Base-by-base conservation (phyloP, 2,113 vertebrate species). In the Smithornis capensis region DNA sequence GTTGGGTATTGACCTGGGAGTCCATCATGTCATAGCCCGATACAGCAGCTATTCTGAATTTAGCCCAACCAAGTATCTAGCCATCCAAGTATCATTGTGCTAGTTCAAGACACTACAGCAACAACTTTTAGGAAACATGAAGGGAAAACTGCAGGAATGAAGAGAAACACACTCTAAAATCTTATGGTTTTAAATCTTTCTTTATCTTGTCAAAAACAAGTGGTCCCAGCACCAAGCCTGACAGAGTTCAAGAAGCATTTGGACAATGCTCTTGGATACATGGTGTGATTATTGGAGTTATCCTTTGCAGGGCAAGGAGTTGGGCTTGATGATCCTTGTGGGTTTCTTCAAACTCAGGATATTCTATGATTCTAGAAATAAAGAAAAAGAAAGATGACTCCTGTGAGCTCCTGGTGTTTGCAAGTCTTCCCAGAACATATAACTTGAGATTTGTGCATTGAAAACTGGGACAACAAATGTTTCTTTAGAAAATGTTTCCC, bases 221-320 rank as follows among this genome's bases (percentile, higher is more conserved):
- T 14, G 33, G 5, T 60, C 52, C 52, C 13, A n/a, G 23, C 45
- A 60, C 1, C 0, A 38, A 42, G 10, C 3, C 35, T 44, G 52
- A 6, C 6, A 52, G 57, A 64, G 22, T 59, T 81, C 1, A 4
- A 28, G 12, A 5, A 38, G 5, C 0, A 0, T 25, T 52, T 74
- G 37, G 45, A 45, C 28, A 67, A 14, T 14, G 33, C 6, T 52
- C 15, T 74, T 28, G 52, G 77, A 38, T 10, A 53, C 19, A 14
- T 24, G 28, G 12, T 45, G 53, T 11, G 10, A 23, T 3, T 21
- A 16, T 38, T 45, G 60, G 37, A 42, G 19, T n/a, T 59, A 40
- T 25, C 10, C 24, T 45, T 10, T 38, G n/a, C 16, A 60, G 45
- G 9, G 10, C 15, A 10, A 14, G 38, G 23, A n/a, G 7, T 19